Percentiles rank a stretch among this genome's conserved stretches.
phyloP scores from a whole-genome alignment of 2,888 invertebrate genomes.

The Cephus nigrinus region DNA sequence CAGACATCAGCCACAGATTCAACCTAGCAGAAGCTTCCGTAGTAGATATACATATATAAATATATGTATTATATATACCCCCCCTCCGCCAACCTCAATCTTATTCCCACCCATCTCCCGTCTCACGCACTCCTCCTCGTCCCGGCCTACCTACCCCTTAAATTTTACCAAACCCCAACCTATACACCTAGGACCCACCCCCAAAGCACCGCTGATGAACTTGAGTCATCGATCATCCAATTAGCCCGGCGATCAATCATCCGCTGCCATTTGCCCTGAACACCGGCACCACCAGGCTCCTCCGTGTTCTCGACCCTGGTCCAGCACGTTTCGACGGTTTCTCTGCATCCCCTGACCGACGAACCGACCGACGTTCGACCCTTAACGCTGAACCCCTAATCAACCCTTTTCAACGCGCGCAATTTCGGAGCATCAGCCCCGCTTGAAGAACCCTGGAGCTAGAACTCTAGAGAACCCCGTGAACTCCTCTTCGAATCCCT shows the following conservation, averaged over 20 bases:
- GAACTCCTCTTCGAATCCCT: too few relatives aligned
- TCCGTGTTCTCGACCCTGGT: slow-evolving; percentile 31
- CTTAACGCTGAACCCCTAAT: slow-evolving; percentile 63
- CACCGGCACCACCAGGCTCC: slow-evolving; percentile 13
- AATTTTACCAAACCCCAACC: too few relatives aligned
- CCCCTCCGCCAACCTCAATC: not conserved
- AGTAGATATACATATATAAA: not conserved
- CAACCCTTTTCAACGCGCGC: slow-evolving; percentile 66
- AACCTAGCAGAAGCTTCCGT: not conserved
- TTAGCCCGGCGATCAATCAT: slow-evolving; percentile 82
- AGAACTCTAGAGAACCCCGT: too few relatives aligned
- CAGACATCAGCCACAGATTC: slow-evolving; percentile 5
- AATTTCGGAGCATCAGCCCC: slow-evolving; percentile 46
- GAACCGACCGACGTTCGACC: slow-evolving; percentile 49
- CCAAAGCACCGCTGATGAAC: slow-evolving; percentile 50
- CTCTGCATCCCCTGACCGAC: slow-evolving; percentile 21
- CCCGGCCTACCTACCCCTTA: too few relatives aligned
- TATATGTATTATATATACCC: not conserved
- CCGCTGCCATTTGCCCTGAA: slow-evolving; percentile 68
- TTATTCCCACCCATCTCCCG: not conserved
- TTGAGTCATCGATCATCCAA: slow-evolving; percentile 81
- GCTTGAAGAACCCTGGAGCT: too few relatives aligned
- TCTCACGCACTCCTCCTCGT: not conserved
- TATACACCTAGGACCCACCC: slow-evolving; percentile 10
- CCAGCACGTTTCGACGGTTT: slow-evolving; percentile 36